A percentile compares a stretch with the other conserved stretches of the same genome.
Evolutionary conservation across 2,888 invertebrate species (phyloP).

Genomic region (Agonopterix alstromeriana): DNA sequence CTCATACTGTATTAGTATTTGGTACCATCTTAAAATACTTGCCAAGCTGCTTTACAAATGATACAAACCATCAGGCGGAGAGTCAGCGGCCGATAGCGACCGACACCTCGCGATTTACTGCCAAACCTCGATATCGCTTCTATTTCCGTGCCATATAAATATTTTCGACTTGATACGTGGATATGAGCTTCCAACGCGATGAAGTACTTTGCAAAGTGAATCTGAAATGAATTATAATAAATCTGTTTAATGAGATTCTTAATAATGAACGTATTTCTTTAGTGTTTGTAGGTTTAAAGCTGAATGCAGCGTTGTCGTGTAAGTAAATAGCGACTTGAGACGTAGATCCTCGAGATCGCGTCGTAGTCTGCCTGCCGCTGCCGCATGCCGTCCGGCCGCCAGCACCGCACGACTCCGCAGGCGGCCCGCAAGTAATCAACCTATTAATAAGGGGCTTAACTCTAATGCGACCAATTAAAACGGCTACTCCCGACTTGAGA

Average conservation of each 20-base stretch:
- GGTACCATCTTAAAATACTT: slow-evolving; percentile 51
- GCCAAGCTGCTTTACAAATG: slow-evolving; percentile 69
- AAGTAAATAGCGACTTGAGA: slow-evolving; percentile 32
- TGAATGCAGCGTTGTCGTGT: slow-evolving; percentile 35
- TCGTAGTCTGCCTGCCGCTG: slow-evolving; percentile 1
- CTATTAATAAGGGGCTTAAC: slow-evolving; percentile 72
- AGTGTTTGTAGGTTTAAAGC: background rate
- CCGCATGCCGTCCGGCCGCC: background rate
- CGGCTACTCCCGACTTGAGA: slow-evolving; percentile 66
- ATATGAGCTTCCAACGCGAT: slow-evolving; percentile 62
- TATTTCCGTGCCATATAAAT: slow-evolving; percentile 67
- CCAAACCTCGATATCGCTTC: slow-evolving; percentile 46
- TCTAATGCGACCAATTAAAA: slow-evolving; percentile 73
- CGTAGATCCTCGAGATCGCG: slow-evolving; percentile 22
- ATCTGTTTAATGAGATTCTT: background rate
- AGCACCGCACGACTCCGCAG: background rate
- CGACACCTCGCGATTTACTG: slow-evolving; percentile 70
- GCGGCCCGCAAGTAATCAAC: slow-evolving; percentile 66
- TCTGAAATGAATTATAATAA: slow-evolving; percentile 33
- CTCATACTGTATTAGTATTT: background rate
- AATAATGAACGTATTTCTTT: slow-evolving; percentile 1
- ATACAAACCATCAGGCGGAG: slow-evolving; percentile 69
- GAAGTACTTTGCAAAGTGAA: slow-evolving; percentile 46
- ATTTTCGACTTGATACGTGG: slow-evolving; percentile 54
- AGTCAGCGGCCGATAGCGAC: slow-evolving; percentile 63